Evolutionary conservation across 2,797 vertebrate genomes (phyloP), one percentile per base, ranked within the genome.

Genomic region (Cynopterus sphinx): DNA sequence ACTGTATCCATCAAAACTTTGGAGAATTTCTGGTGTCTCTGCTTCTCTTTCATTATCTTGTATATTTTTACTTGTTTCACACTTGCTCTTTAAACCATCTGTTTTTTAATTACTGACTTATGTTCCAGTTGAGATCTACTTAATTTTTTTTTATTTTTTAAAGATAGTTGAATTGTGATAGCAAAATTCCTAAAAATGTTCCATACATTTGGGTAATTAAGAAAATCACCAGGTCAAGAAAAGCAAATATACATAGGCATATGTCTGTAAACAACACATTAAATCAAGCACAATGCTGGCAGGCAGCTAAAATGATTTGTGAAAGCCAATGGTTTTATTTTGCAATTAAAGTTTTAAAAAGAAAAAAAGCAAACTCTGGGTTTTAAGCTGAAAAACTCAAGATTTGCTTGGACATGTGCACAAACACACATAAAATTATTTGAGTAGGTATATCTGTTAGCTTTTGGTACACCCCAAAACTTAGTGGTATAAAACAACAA

Each of bases 101-200:
- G 95, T 26, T 96, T 97, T 97, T 94, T 89, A 83, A 93, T 87
- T 84, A 67, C 22, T 93, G 31, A 75, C n/a, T 57, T 75, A 55
- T 16, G n/a, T 78, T 86, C 70, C 28, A 19, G 12, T 70, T 95
- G 83, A 86, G 71, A 85, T 75, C 51, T n/a, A 53, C 55, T 91
- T 75, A 79, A 26, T 5, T 13, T 21, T 77, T 82, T 79, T 82
- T 63, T 28, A 59, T 41, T 75, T 94, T 84, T 96, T 53, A 82
- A 96, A 87, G 46, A 17, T 41, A 91, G n/a, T 77, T 90, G n/a
- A 84, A 94, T 81, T 91, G 70, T 63, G 78, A 83, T 53, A 91
- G 39, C 46, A 86, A 84, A 86, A 74, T 96, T 33, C 83, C 63
- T 61, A 81, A 82, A n/a, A 77, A 13, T 71, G 39, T 55, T 95